Conservation (phyloP, 2,113 vertebrate genomes). For the Pelobates fuscus region DNA sequence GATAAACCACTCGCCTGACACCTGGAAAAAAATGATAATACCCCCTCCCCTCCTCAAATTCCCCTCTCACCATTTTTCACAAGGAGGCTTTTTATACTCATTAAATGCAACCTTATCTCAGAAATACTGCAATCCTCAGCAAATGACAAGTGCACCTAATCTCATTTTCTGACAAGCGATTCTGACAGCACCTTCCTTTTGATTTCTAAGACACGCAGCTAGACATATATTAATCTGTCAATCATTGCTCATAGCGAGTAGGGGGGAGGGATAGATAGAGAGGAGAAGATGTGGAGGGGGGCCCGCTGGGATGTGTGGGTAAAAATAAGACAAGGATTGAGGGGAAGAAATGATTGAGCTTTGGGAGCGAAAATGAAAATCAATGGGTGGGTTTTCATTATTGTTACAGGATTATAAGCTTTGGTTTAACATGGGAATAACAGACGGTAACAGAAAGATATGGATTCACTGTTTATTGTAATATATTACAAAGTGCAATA, state of each 20-base stretch:
- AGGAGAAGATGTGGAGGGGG: conserved; percentile 31
- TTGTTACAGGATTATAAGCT: conserved; percentile 39
- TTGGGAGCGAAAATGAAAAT: conserved; percentile 27
- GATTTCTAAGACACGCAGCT: conserved; percentile 90
- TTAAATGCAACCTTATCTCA: conserved; percentile 92
- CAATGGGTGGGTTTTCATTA: conserved; percentile 42
- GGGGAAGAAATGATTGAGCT: conserved; percentile 28
- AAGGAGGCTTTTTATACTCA: conserved; percentile 83
- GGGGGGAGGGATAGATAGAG: conserved; percentile 52
- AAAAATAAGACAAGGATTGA: conserved; percentile 15
- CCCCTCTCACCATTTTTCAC: conserved; percentile 63
- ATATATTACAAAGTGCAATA: conserved; percentile 20
- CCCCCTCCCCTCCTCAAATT: conserved; percentile 55
- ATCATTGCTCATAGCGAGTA: conserved; percentile 79
- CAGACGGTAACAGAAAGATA: conserved; percentile 17
- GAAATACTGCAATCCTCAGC: conserved; percentile 83
- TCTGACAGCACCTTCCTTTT: conserved; percentile 94
- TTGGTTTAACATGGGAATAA: conserved; percentile 38
- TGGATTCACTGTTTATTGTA: conserved; percentile 36
- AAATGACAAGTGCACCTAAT: conserved; percentile 92
- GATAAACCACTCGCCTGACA: conserved; percentile 74
- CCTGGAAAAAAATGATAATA: conserved; percentile 63
- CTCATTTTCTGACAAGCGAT: conserved; percentile 89
- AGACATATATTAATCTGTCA: conserved; percentile 98
- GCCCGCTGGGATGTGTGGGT: conserved; percentile 31